These are phyloP conservation scores for Diorhabda carinulata DNA, from an alignment of 1,140 invertebrate species.

Conservation along the genomic window DNA sequence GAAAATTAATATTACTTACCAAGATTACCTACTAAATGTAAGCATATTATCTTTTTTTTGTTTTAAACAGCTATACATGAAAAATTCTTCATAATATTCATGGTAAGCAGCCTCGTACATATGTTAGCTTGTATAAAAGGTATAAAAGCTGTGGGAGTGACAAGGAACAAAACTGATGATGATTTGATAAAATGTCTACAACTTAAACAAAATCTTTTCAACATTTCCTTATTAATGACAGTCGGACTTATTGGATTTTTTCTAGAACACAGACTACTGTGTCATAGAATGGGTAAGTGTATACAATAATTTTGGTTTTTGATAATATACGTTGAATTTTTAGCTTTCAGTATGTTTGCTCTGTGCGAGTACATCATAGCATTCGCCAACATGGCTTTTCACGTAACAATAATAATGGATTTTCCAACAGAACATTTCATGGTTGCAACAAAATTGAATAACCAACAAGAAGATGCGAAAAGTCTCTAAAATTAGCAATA, in stretches of 20 bases:
- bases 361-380: slow-evolving; percentile 88
- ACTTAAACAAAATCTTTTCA: slow-evolving; percentile 71
- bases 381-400: slow-evolving; percentile 86
- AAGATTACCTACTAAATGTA: too few relatives aligned
- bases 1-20: neutral
- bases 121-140: slow-evolving; percentile 69
- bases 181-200: slow-evolving; percentile 48
- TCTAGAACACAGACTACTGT: slow-evolving; percentile 79
- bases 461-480: neutral
- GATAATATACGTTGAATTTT: slow-evolving; percentile 9
- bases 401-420: slow-evolving; percentile 80
- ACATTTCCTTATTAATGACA: slow-evolving; percentile 71
- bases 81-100: slow-evolving; percentile 89
- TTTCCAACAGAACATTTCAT: slow-evolving; percentile 77
- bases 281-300: slow-evolving; percentile 78
- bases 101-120: slow-evolving; percentile 79
- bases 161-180: slow-evolving; percentile 40
- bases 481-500: slow-evolving; percentile 15
- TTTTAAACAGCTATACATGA: slow-evolving; percentile 78
- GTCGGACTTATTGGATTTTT: slow-evolving; percentile 81
- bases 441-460: slow-evolving; percentile 49
- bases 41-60: neutral
- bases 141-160: slow-evolving; percentile 40
- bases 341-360: slow-evolving; percentile 92
- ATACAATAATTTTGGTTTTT: slow-evolving; percentile 2